Base-by-base conservation (phyloP, 2,113 vertebrate genomes). In the Pterocles gutturalis region DNA sequence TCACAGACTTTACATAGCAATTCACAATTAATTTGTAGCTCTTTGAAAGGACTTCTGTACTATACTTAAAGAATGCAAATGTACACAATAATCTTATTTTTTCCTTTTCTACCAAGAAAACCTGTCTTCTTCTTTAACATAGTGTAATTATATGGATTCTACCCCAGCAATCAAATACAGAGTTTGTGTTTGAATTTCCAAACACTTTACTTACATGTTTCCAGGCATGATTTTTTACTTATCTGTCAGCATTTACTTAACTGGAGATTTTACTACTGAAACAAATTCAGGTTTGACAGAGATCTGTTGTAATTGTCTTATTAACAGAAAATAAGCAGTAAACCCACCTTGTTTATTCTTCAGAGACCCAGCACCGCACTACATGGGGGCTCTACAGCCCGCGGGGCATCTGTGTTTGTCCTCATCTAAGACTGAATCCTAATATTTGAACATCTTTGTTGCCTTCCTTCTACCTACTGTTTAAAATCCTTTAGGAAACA, bases 391-490 rank as follows among this genome's bases (percentile, higher is more conserved):
- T 89, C 18, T 49, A 46, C 17, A 89, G 53, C 33, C 77, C 70
- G 13, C 51, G 41, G 9, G 73, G 55, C 45, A 86, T 83, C 83
- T 87, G 66, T 91, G 66, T 95, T 92, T 95, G 89, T 49, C 54
- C 31, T 87, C 41, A 80, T 83, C 91, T 97, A 81, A 81, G 83
- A 69, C 61, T 66, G 58, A 93, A 85, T 94, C 89, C 89, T 93
- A 96, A 87, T 97, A 95, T 95, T 94, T 96, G 94, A 94, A 95
- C 78, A 87, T 77, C 87, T 91, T 89, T 80, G 62, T 94, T 89
- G 62, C 49, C 57, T 51, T 66, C 66, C 31, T 91, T 92, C 86
- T 79, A 80, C n/a, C 45, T 80, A 83, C 38, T 92, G 62, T 61
- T 96, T 79, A 61, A 92, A 91, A 85, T 26, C 53, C 54, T 66